Evolutionary conservation across 2,797 vertebrate species (phyloP).

Genomic region (Basileuterus tristriatus): DNA sequence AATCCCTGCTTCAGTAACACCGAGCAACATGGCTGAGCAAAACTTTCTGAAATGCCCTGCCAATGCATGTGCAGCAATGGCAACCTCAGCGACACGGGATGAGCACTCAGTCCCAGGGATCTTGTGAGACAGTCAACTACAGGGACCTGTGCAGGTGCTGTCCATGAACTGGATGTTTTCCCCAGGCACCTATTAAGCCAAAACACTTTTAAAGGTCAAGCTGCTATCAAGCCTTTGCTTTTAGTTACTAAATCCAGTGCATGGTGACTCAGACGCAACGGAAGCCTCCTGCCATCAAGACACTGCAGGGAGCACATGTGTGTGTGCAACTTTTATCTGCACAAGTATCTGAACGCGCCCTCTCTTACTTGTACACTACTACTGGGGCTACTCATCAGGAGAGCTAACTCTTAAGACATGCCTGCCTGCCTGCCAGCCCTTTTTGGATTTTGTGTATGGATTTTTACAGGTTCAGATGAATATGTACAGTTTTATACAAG

Average conservation of each 20-base stretch:
- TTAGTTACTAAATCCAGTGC: not conserved
- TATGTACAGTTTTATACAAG: not conserved
- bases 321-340: not conserved
- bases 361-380: not conserved
- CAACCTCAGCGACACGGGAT: not conserved
- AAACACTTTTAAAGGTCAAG: not conserved
- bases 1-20: not conserved
- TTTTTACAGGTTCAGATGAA: not conserved
- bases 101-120: not conserved
- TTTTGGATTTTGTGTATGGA: not conserved
- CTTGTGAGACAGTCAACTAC: not conserved
- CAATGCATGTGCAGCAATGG: not conserved
- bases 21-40: not conserved
- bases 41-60: not conserved
- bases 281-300: not conserved
- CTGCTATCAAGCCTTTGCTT: not conserved
- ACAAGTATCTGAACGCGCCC: not conserved
- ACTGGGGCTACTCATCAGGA: not conserved
- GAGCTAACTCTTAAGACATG: not conserved
- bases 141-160: not conserved
- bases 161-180: not conserved
- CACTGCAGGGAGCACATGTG: not conserved
- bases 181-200: not conserved
- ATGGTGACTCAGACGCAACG: not conserved
- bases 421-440: not conserved